Evolutionary conservation across 2,113 vertebrate genomes (phyloP).

Genomic region (Hippocampus abdominalis): DNA sequence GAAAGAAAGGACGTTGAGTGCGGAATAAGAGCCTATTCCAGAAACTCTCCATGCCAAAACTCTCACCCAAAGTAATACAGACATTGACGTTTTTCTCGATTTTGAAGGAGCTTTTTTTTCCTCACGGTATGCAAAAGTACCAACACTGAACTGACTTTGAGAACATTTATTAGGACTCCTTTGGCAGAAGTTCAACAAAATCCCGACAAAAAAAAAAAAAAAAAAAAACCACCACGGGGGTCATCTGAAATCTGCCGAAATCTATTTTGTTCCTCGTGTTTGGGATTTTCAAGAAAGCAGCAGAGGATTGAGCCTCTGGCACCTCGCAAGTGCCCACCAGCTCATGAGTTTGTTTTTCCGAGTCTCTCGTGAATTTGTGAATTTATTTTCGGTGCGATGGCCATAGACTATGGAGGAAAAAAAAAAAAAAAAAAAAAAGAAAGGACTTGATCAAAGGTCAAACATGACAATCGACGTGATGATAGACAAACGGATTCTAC

Average conservation of each 20-base stretch:
- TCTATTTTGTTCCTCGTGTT: slow-evolving; percentile 61
- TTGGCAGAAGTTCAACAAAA: slow-evolving; percentile 37
- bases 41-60: slow-evolving; percentile 56
- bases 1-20: slow-evolving; percentile 28
- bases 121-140: slow-evolving; percentile 52
- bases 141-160: slow-evolving; percentile 39
- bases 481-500: slow-evolving; percentile 47
- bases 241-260: slow-evolving; percentile 57
- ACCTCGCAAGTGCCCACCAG: slow-evolving; percentile 96
- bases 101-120: slow-evolving; percentile 41
- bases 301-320: slow-evolving; percentile 82
- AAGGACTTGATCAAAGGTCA: slow-evolving; percentile 58
- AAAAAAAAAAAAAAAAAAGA: not conserved
- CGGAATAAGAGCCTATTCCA: slow-evolving; percentile 47
- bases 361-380: slow-evolving; percentile 61
- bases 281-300: slow-evolving; percentile 65
- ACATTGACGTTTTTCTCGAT: slow-evolving; percentile 42
- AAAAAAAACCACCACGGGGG: slow-evolving; percentile 37
- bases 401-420: slow-evolving; percentile 39
- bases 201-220: slow-evolving; percentile 12
- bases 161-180: slow-evolving; percentile 40
- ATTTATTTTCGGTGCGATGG: slow-evolving; percentile 62
- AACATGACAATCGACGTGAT: slow-evolving; percentile 86
- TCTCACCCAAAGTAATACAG: slow-evolving; percentile 64
- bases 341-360: slow-evolving; percentile 77